These are phyloP conservation scores for Lophius piscatorius DNA, from an alignment of 2,113 vertebrate genomes.

Conservation along the genomic window DNA sequence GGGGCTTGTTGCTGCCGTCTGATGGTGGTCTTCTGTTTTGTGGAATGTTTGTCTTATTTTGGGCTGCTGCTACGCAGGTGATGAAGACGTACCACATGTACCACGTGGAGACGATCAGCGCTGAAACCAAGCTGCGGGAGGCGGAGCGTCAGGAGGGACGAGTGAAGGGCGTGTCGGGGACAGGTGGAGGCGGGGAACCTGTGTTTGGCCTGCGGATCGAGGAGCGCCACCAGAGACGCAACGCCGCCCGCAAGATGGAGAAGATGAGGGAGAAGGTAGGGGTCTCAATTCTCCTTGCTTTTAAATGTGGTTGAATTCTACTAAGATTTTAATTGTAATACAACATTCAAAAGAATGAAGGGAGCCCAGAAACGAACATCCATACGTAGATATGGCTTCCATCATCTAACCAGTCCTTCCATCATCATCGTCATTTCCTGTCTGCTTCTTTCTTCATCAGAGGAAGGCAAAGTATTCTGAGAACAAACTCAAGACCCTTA, in stretches of 20 bases:
- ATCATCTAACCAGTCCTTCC: no score
- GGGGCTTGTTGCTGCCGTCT: background rate
- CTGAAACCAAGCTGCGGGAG: conserved; percentile 95
- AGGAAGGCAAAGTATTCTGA: conserved; percentile 98
- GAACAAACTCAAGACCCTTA: conserved; percentile 98
- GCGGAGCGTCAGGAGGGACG: conserved; percentile 97
- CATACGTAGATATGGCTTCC: no score
- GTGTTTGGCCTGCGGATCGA: conserved; percentile 94
- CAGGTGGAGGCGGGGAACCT: conserved; percentile 88
- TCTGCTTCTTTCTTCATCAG: conserved; percentile 66
- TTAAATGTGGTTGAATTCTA: no score
- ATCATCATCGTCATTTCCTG: background rate
- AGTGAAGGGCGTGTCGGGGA: conserved; percentile 70
- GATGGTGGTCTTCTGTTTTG: background rate
- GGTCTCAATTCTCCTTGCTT: no score
- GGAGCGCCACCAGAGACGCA: conserved; percentile 94
- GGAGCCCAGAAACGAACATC: no score
- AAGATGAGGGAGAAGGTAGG: conserved; percentile 99
- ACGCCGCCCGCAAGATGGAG: conserved; percentile 98
- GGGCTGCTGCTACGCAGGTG: conserved; percentile 80
- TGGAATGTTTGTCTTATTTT: background rate
- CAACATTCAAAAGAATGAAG: no score
- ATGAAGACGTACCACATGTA: conserved; percentile 99
- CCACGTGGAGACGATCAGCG: conserved; percentile 93
- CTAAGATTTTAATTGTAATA: no score